phyloP scores from a whole-genome alignment of 2,888 invertebrate species.

The Therioaphis trifolii region DNA sequence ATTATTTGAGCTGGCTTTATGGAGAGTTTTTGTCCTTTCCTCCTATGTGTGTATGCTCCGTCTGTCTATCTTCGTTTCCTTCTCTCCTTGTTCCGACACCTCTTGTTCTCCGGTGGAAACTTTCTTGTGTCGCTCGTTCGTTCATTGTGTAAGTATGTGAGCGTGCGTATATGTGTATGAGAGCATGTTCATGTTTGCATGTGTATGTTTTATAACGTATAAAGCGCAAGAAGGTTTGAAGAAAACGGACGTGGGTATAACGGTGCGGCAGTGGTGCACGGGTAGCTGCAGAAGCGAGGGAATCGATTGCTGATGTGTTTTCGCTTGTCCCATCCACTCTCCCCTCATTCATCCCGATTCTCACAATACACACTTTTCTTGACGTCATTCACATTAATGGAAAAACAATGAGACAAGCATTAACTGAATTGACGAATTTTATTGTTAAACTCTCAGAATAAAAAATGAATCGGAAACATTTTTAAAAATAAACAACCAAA shows the following conservation, averaged over 20 bases:
- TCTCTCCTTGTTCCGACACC: not conserved
- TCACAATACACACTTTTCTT: not conserved
- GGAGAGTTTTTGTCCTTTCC: slow-evolving; percentile 53
- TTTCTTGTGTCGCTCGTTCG: slow-evolving; percentile 37
- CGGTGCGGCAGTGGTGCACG: not conserved
- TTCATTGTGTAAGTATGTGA: slow-evolving; percentile 31
- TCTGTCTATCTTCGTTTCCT: too few relatives aligned
- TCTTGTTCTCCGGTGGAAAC: slow-evolving; percentile 10
- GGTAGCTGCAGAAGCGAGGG: not conserved
- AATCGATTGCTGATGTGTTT: slow-evolving; percentile 59
- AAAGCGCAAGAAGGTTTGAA: slow-evolving; percentile 25
- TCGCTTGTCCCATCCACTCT: too few relatives aligned
- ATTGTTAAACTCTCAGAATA: slow-evolving; percentile 31
- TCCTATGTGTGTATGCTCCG: too few relatives aligned
- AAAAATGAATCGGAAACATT: slow-evolving; percentile 29
- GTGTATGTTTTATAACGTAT: slow-evolving; percentile 35
- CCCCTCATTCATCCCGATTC: not conserved
- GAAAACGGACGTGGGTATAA: slow-evolving; percentile 16
- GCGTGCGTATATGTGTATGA: too few relatives aligned
- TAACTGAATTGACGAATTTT: slow-evolving; percentile 46
- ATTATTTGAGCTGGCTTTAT: slow-evolving; percentile 45
- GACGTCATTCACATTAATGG: slow-evolving; percentile 58
- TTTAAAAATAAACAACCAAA: slow-evolving; percentile 44
- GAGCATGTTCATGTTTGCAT: not conserved
- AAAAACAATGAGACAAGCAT: slow-evolving; percentile 45